Evolutionary conservation across 2,888 invertebrate species (phyloP).

Genomic region (Drosophila tripunctata): DNA sequence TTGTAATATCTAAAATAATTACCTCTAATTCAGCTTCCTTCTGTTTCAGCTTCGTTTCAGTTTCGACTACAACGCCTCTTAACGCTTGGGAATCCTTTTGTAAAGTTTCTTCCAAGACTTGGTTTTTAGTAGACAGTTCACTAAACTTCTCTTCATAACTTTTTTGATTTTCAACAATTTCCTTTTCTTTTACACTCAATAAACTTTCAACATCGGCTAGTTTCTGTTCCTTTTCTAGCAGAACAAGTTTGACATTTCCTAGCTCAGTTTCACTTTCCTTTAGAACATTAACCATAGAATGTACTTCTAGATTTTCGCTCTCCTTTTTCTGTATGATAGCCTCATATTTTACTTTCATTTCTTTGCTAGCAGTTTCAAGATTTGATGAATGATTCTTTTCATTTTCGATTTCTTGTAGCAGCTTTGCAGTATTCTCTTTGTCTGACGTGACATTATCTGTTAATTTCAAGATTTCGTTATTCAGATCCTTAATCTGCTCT

Average conservation of each 20-base stretch:
- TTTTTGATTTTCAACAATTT: conserved; percentile 31
- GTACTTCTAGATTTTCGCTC: conserved; percentile 47
- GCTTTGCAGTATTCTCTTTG: conserved; percentile 82
- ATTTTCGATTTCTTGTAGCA: conserved; percentile 48
- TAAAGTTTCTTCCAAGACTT: conserved; percentile 35
- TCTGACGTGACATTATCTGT: conserved; percentile 86
- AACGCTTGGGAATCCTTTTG: conserved; percentile 23
- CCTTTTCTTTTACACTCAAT: conserved; percentile 28
- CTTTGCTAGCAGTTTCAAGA: conserved; percentile 39
- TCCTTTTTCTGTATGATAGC: conserved; percentile 54
- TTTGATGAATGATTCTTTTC: conserved; percentile 38
- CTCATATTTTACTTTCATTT: conserved; percentile 48
- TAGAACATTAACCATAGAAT: conserved; percentile 77
- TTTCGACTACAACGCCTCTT: conserved; percentile 26
- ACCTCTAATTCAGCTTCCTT: conserved; percentile 51
- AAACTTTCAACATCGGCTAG: conserved; percentile 29
- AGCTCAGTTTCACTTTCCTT: conserved; percentile 80
- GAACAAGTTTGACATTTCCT: conserved; percentile 69
- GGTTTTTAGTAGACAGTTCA: conserved; percentile 33
- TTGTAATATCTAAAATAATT: not conserved
- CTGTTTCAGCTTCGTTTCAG: conserved; percentile 28
- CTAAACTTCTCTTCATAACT: conserved; percentile 43
- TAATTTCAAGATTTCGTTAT: conserved; percentile 50
- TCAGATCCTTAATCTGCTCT: conserved; percentile 58
- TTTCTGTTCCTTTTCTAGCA: conserved; percentile 41